phyloP scores from a whole-genome alignment of 2,797 vertebrate species.

The Pachyuromys duprasi region DNA sequence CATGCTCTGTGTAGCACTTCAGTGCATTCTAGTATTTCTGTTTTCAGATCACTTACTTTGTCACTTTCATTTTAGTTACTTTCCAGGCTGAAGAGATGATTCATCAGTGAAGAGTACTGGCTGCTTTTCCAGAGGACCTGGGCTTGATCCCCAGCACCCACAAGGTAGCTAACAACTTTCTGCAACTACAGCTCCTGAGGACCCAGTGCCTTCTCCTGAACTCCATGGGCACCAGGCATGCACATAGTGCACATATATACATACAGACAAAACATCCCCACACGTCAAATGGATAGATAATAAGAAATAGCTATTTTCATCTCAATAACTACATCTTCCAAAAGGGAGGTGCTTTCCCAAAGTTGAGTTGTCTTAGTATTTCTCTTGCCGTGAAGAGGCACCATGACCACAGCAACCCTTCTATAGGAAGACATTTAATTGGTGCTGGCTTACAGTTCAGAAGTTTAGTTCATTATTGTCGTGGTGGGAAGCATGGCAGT shows the following conservation, averaged over 20 bases:
- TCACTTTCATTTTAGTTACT: background rate
- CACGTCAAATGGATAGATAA: background rate
- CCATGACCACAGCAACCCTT: background rate
- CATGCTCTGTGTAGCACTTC: background rate
- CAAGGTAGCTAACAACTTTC: background rate
- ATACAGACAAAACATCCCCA: background rate
- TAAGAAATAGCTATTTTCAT: background rate
- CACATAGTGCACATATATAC: background rate
- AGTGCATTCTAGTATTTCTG: background rate
- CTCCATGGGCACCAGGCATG: background rate
- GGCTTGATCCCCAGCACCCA: background rate
- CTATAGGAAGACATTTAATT: background rate
- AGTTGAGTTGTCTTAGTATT: background rate
- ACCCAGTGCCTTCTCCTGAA: background rate
- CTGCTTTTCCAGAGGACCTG: background rate
- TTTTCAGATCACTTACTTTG: background rate
- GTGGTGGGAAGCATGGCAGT: background rate
- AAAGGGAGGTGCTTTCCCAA: background rate
- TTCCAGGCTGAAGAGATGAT: background rate
- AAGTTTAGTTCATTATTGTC: background rate
- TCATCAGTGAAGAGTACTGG: background rate
- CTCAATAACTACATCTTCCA: background rate
- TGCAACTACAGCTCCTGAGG: background rate
- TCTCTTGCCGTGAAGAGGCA: background rate
- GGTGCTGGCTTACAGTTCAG: background rate